Evolutionary conservation across 1,140 invertebrate genomes (phyloP), one percentile per base, ranked within the genome.

Genomic region (Nilaparvata lugens): DNA sequence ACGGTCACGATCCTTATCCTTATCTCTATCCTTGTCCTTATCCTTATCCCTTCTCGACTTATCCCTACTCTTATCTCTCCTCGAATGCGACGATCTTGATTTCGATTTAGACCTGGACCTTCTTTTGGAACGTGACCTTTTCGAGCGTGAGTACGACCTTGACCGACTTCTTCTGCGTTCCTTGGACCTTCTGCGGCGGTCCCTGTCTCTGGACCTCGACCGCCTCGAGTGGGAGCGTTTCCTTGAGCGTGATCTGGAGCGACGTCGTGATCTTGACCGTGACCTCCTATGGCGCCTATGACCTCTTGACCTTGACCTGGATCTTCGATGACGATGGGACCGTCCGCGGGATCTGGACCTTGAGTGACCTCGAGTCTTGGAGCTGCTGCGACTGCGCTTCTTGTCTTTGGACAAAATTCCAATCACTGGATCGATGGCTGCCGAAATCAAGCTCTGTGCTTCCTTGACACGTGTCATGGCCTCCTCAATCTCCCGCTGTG

Each of bases 401-500:
- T 91, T 91, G 61, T 92, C 88, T 73, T 91, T 91, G 1, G 87
- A 88, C 9, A 91, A 69, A 76, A 91, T 83, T 2, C 88, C 87
- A 66, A 91, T 90, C 56, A 91, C 87, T 23, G 91, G 91, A 78
- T 95, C 91, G 65, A 95, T 94, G 6, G 93, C 89, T 13, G 91
- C 91, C 7, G 92, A 91, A 56, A 96, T 95, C 61, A 95, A 80
- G 71, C 89, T 93, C 72, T 96, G 93, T 0, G 93, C 93, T 77
- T 97, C 93, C 69, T 95, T 95, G 0, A 96, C 93, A 64, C 94
- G 80, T 28, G 92, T 92, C 93, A 98, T 95, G 0, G 94, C 94
- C 72, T 97, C 95, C 70, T 97, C 94, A 51, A 97, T 96, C 77
- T 97, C 94, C 52, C 89, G 83, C 68, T 95, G 92, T 0, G 93